Percentiles rank a stretch among this genome's conserved stretches.
phyloP scores from a whole-genome alignment of 2,113 vertebrate species.

The Chroicocephalus ridibundus region DNA sequence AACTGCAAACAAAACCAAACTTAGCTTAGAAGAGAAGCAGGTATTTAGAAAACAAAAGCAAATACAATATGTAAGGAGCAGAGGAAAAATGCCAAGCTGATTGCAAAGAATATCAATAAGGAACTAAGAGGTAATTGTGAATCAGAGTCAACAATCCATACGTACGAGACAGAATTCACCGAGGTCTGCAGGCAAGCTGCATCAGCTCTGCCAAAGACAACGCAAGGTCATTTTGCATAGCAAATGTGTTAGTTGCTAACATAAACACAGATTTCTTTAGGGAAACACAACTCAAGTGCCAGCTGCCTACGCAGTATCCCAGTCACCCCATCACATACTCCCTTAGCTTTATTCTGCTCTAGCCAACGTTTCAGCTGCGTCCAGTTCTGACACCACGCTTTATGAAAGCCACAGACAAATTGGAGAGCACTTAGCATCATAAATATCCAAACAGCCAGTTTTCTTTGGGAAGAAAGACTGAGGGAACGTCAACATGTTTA shows the following conservation, averaged over 20 bases:
- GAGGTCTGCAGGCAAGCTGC: not conserved
- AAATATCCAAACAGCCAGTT: not conserved
- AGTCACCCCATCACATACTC: not conserved
- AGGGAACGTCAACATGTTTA: not conserved
- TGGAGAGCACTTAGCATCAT: not conserved
- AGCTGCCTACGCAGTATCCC: accelerated
- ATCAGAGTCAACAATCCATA: conserved; percentile 46
- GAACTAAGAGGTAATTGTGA: conserved; percentile 30
- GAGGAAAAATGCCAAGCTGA: conserved; percentile 41
- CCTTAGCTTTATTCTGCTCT: not conserved
- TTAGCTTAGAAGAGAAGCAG: not conserved
- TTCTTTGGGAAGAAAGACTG: not conserved
- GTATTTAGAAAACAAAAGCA: conserved; percentile 43
- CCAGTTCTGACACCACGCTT: not conserved
- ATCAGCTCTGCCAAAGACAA: conserved; percentile 20
- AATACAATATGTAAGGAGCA: conserved; percentile 2
- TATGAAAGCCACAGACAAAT: not conserved
- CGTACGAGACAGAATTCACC: not conserved
- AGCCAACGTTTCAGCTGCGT: not conserved
- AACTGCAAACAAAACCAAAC: conserved; percentile 31
- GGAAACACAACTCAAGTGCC: not conserved
- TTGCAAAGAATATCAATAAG: conserved; percentile 63
- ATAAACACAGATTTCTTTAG: conserved; percentile 1
- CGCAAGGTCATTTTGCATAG: conserved; percentile 36
- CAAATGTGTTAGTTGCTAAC: not conserved